Evolutionary conservation across 2,888 invertebrate genomes (phyloP), one percentile per base, ranked within the genome.

Genomic region (Rapana venosa): DNA sequence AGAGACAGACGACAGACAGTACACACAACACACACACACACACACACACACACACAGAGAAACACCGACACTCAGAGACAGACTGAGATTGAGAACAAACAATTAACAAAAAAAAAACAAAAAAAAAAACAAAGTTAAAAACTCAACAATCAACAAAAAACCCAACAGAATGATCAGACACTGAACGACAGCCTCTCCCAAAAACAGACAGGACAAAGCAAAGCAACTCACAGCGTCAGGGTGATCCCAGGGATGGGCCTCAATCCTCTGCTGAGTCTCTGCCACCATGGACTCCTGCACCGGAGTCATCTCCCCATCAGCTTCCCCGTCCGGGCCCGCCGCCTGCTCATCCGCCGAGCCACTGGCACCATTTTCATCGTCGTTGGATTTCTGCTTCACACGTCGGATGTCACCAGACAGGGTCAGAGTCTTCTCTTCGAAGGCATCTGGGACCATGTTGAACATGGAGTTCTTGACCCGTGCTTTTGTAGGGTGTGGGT

Each of bases 381-480:
- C 85, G 1, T 88, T 88, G 2, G 87, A 77, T 70, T 90, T 90
- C 61, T 91, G 90, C 88, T 92, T 92, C 47, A 91, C 87, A 83
- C 93, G 90, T 56, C 91, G 88, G 88, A 90, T 92, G 87, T 93
- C 92, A 30, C 92, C 94, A 26, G 93, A 93, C 32, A 94, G 91
- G 85, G 92, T 93, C 77, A 95, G 88, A 15, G 94, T 93, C 90
- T 94, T 95, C 30, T 92, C 93, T 20, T 92, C 92, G 90, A 93
- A 94, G 1, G 95, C 94, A 91, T 94, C 95, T 0, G 94, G 94
- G 15, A 95, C 94, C 56, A 93, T 91, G 70, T 94, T 93, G 88
- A 95, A 95, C 91, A 94, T 93, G 32, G 94, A 93, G 56, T 92
- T 93, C 87, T 94, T 94, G 17, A 93, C 94, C 22, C 95, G 90